Conservation (phyloP, 2,888 invertebrate genomes). For the Nebria brevicollis region DNA sequence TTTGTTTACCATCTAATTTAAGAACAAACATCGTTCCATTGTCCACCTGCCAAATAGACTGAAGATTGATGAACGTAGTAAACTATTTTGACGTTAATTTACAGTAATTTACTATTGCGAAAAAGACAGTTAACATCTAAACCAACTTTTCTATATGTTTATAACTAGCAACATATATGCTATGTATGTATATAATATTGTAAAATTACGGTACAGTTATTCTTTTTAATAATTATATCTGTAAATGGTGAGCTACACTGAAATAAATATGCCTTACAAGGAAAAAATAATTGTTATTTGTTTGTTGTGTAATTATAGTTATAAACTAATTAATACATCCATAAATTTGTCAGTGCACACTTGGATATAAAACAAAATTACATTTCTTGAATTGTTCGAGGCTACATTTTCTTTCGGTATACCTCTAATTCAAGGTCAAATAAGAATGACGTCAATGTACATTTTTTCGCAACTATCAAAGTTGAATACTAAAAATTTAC, state of each 20-base stretch:
- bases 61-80: too few species aligned
- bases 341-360: neutral
- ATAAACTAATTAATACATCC: neutral
- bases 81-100: too few species aligned
- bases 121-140: too few species aligned
- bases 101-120: too few species aligned
- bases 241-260: neutral
- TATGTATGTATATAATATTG: neutral
- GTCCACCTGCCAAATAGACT: neutral
- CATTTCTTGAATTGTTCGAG: neutral
- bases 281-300: neutral
- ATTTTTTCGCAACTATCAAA: slow-evolving; percentile 14
- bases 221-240: neutral
- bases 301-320: neutral
- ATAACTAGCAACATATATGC: too few species aligned
- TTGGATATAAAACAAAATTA: neutral
- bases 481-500: slow-evolving; percentile 1
- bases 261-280: neutral
- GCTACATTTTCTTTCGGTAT: neutral
- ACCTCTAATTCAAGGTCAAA: slow-evolving; percentile 18
- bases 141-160: too few species aligned
- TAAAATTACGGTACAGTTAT: neutral
- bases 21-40: neutral
- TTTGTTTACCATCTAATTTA: neutral
- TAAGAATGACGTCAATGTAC: slow-evolving; percentile 40